A percentile compares a stretch with the other conserved stretches of the same genome.
These are phyloP conservation scores for roundworm (Caenorhabditis elegans) DNA, from an alignment of 1,140 invertebrate genomes.

Conservation along the genomic window WBcel235 BX284602.5:6482001-6482500, in stretches of 20 bases:
- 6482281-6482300: background rate
- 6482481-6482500: too few relatives aligned
- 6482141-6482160: background rate
- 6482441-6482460: too few relatives aligned
- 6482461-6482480: too few relatives aligned
- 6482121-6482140: slow-evolving; percentile 33
- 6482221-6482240: slow-evolving; percentile 20
- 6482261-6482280: slow-evolving; percentile 28
- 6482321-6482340: slow-evolving; percentile 18
- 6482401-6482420: too few relatives aligned
- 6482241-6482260: slow-evolving; percentile 28
- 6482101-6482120: slow-evolving; percentile 18
- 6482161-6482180: slow-evolving; percentile 7
- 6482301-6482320: slow-evolving; percentile 24
- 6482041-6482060: slow-evolving; percentile 35
- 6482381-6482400: background rate
- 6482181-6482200: background rate
- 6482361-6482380: background rate
- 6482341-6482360: background rate
- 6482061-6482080: slow-evolving; percentile 17
- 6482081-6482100: slow-evolving; percentile 30
- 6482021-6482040: slow-evolving; percentile 39
- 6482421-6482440: too few relatives aligned
- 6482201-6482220: slow-evolving; percentile 11
- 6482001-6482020: slow-evolving; percentile 21